phyloP scores from a whole-genome alignment of 2,797 vertebrate species.

The Xerus rutilus region DNA sequence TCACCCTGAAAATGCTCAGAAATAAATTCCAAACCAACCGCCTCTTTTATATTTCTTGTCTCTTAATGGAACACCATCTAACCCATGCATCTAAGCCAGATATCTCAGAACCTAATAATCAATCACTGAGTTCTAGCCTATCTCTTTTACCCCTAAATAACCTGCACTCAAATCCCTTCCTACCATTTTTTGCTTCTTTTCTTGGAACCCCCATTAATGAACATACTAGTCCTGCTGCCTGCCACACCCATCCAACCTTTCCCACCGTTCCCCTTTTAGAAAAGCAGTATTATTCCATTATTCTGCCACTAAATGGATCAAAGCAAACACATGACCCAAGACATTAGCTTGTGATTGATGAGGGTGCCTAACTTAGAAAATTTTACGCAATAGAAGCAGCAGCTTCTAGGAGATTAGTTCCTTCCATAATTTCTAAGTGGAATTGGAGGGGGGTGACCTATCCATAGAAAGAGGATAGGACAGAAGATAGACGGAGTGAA shows the following conservation, averaged over 20 bases:
- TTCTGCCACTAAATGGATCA: slow-evolving; percentile 12
- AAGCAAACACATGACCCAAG: slow-evolving; percentile 6
- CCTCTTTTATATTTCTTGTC: neutral
- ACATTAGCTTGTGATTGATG: slow-evolving; percentile 28
- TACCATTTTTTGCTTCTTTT: neutral
- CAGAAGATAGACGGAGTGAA: neutral
- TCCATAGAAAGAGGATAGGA: neutral
- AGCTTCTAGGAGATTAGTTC: neutral
- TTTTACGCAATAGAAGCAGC: slow-evolving; percentile 35
- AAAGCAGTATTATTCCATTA: neutral
- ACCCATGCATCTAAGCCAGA: neutral
- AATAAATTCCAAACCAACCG: neutral
- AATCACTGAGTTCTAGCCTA: neutral
- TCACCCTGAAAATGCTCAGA: neutral
- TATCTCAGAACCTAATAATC: neutral
- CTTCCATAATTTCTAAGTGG: neutral
- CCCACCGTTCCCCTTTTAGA: neutral
- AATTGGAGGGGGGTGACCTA: neutral
- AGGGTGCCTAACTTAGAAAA: slow-evolving; percentile 43
- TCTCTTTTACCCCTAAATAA: neutral
- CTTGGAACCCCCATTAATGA: neutral
- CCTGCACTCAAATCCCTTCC: neutral
- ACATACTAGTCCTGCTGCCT: neutral
- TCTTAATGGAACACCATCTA: neutral
- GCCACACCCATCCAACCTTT: neutral